These are phyloP conservation scores for Heliothis subflexa DNA, from an alignment of 1,140 invertebrate species.

Conservation along the genomic window DNA sequence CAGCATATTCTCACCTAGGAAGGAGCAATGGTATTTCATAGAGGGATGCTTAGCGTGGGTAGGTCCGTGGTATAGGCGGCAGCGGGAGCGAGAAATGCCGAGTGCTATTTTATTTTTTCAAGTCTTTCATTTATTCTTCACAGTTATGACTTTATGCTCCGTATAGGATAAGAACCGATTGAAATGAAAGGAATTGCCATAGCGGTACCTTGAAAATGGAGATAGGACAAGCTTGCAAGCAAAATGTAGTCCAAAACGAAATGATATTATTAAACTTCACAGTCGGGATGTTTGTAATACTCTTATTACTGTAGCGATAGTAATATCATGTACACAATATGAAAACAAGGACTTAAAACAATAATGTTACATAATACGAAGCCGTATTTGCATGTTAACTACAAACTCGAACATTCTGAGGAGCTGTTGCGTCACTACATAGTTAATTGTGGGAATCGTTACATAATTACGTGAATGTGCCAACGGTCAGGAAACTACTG, in stretches of 20 bases:
- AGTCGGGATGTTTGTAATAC: no score
- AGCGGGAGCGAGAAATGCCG: conserved; percentile 14
- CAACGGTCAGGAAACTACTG: conserved; percentile 15
- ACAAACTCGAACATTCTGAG: background rate
- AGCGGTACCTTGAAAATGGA: no score
- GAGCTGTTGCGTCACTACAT: background rate
- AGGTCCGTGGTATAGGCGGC: conserved; percentile 30
- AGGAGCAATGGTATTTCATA: conserved; percentile 75
- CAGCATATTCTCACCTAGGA: conserved; percentile 79
- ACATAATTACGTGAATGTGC: conserved; percentile 20
- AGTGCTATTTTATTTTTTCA: background rate
- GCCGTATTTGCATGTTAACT: conserved; percentile 16
- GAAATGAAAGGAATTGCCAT: no score
- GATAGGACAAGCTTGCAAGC: no score
- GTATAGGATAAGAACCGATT: no score
- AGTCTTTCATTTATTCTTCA: no score
- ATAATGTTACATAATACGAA: background rate
- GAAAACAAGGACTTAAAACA: background rate
- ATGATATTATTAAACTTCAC: no score
- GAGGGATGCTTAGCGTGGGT: conserved; percentile 56
- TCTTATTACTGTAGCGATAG: no score
- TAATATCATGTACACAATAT: no score
- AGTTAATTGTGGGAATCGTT: conserved; percentile 19
- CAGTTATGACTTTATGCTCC: no score
- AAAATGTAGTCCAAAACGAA: no score